Evolutionary conservation across 2,888 invertebrate genomes (phyloP), one percentile per base, ranked within the genome.

Genomic region (Drosophila incognita): DNA sequence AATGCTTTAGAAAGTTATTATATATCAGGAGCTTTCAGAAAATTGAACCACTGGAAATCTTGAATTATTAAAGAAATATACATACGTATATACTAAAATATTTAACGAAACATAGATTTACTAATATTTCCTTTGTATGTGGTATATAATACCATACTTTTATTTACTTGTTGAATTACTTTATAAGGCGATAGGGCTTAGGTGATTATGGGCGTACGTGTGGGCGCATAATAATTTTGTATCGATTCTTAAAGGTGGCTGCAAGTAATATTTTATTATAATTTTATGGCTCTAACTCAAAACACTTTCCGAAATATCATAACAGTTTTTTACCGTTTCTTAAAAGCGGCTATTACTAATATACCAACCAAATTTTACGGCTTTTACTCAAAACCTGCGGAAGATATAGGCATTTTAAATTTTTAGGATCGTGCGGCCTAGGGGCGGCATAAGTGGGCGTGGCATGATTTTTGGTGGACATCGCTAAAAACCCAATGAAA

Each of bases 401-500:
- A 2, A 18, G 7, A 38, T 18, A 0, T 38, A 7, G 38, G 0
- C 7, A 18, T 38, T 18, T 38, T 7, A 38, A 38, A 7, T 18
- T 7, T 18, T 7, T n/a, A n/a, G 1, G 0, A 1, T 1, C 38
- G 4, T n/a, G n/a, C 1, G n/a, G 10, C 1, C 8, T n/a, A 8
- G 38, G 18, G 4, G 8, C 8, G 18, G 18, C n/a, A 38, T 8
- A n/a, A 31, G 31, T 31, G 8, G 31, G 8, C 31, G 8, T 31
- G 31, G 8, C 31, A 10, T 2, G 10, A n/a, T n/a, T 4, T 40
- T n/a, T 40, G 0, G 2, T 2, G 1, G 10, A n/a, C n/a, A 40
- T n/a, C 40, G 10, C 10, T n/a, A 40, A 4, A 2, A 40, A 11
- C 10, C 4, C n/a, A 40, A 0, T 10, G 4, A n/a, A 1, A 4